Evolutionary conservation across 1,140 invertebrate species (phyloP).

Genomic region (Trachelipus rathkii): DNA sequence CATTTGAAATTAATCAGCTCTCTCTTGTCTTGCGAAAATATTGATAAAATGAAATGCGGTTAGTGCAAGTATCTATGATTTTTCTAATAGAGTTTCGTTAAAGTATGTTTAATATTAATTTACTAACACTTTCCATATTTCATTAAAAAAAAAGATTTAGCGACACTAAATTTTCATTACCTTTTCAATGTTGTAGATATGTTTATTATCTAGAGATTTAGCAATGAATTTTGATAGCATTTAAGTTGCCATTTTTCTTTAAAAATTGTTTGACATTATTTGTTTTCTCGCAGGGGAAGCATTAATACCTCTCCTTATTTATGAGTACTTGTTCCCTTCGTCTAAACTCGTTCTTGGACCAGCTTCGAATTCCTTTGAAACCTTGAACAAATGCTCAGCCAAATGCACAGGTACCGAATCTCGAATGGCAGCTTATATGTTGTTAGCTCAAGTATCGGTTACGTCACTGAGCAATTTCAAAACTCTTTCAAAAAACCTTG

Average conservation of each 20-base stretch:
- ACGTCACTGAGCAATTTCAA: slow-evolving; percentile 50
- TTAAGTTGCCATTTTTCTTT: too few species aligned
- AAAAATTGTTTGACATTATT: too few species aligned
- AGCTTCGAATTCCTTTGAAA: slow-evolving; percentile 28
- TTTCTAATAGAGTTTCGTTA: too few species aligned
- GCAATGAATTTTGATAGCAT: too few species aligned
- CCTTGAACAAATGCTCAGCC: slow-evolving; percentile 41
- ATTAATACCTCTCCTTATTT: slow-evolving; percentile 52
- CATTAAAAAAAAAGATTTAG: too few species aligned
- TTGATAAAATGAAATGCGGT: slow-evolving; percentile 46
- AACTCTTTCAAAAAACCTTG: slow-evolving; percentile 50
- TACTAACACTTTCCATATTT: too few species aligned
- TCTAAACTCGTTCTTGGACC: slow-evolving; percentile 52
- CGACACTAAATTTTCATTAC: too few species aligned
- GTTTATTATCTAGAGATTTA: too few species aligned
- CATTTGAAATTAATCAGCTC: slow-evolving; percentile 54
- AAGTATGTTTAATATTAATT: too few species aligned
- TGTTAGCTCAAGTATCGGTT: slow-evolving; percentile 54
- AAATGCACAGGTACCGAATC: slow-evolving; percentile 54
- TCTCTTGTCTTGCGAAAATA: slow-evolving; percentile 54
- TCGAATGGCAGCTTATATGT: slow-evolving; percentile 53
- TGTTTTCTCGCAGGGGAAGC: slow-evolving; percentile 47
- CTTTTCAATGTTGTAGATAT: too few species aligned
- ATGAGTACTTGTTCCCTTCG: slow-evolving; percentile 56
- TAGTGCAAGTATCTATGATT: not conserved